Evolutionary conservation across 2,797 vertebrate genomes (phyloP).

Genomic region (Florisuga fusca): DNA sequence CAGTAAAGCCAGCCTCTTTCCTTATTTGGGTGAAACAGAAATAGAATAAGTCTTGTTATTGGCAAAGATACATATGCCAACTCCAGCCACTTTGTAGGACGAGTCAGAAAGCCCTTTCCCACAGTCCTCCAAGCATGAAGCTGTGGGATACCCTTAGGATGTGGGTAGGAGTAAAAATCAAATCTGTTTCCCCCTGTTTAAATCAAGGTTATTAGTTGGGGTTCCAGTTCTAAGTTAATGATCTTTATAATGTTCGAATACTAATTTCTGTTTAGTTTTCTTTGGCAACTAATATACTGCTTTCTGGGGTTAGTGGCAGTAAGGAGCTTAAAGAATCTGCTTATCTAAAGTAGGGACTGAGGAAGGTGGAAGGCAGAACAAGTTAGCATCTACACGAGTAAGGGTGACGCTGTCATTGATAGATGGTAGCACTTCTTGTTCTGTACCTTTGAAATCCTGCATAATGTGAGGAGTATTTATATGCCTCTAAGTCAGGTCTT

Average conservation of each 20-base stretch:
- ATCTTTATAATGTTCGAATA: background rate
- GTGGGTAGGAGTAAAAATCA: background rate
- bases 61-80: background rate
- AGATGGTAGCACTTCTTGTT: background rate
- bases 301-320: background rate
- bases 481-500: background rate
- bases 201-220: background rate
- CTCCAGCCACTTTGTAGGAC: background rate
- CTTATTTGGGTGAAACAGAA: constrained; percentile 19
- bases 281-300: background rate
- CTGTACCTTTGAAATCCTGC: background rate
- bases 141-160: background rate
- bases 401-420: background rate
- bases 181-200: background rate
- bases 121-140: background rate
- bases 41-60: background rate
- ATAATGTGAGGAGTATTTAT: background rate
- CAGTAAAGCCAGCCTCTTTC: background rate
- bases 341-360: background rate
- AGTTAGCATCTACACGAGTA: background rate
- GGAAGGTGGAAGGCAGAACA: background rate
- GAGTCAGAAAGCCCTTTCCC: background rate
- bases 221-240: background rate
- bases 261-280: background rate
- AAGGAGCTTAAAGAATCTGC: background rate